Conservation (phyloP, 2,113 vertebrate genomes). For the Ictalurus punctatus region DNA sequence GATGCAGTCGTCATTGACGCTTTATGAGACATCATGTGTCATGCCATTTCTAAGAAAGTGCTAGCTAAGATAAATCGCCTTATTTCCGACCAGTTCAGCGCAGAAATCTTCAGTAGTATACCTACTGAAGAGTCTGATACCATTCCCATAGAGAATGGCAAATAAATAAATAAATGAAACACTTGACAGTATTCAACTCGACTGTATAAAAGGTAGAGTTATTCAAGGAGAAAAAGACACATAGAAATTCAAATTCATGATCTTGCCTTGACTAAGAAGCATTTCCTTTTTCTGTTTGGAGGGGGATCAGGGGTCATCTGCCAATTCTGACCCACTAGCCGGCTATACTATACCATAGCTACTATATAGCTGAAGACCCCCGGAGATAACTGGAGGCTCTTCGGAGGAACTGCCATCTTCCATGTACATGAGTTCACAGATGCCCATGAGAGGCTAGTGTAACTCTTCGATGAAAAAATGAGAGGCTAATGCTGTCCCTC, state of each 20-base stretch:
- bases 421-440: neutral
- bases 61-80: too few relatives aligned
- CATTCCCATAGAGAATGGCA: neutral
- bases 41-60: neutral
- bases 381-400: neutral
- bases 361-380: neutral
- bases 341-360: neutral
- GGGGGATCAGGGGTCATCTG: neutral
- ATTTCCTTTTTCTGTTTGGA: neutral
- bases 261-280: neutral
- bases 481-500: too few relatives aligned
- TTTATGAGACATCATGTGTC: neutral
- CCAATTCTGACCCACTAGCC: neutral
- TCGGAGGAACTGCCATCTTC: neutral
- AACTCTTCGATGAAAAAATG: neutral
- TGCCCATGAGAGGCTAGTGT: neutral
- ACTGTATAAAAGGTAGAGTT: too few relatives aligned
- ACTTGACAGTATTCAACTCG: too few relatives aligned
- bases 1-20: neutral
- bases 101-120: too few relatives aligned
- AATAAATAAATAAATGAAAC: too few relatives aligned
- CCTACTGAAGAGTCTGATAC: too few relatives aligned
- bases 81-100: too few relatives aligned
- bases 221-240: too few relatives aligned
- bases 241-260: neutral